Conservation (phyloP, 2,888 invertebrate genomes). For the Tricholauxania praeusta region DNA sequence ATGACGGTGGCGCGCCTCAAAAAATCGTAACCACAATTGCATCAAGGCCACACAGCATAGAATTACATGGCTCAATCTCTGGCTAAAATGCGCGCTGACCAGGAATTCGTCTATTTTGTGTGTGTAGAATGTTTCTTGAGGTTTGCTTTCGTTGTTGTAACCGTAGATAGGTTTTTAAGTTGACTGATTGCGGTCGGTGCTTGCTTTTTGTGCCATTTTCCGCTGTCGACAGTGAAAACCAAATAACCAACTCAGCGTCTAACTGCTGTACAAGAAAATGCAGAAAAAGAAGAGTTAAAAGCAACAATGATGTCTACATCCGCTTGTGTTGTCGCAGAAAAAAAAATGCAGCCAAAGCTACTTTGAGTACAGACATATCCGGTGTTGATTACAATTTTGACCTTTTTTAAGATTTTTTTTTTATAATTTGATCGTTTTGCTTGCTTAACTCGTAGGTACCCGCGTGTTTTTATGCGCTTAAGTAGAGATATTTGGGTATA, state of each 20-base stretch:
- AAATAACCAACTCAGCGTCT: not conserved
- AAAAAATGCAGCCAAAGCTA: slow-evolving; percentile 6
- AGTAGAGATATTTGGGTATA: too few relatives aligned
- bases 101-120: slow-evolving; percentile 10
- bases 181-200: slow-evolving; percentile 17
- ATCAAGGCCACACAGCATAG: slow-evolving; percentile 9
- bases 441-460: not conserved
- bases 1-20: too few relatives aligned
- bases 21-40: slow-evolving; percentile 9
- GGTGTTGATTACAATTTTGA: slow-evolving; percentile 6
- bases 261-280: too few relatives aligned
- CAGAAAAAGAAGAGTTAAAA: not conserved
- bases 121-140: not conserved
- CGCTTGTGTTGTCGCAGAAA: not conserved
- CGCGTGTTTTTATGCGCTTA: too few relatives aligned
- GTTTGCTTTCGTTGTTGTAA: not conserved
- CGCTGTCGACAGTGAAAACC: not conserved
- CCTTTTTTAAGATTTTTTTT: not conserved
- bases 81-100: not conserved
- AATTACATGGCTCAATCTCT: slow-evolving; percentile 1
- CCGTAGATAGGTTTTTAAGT: not conserved
- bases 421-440: not conserved
- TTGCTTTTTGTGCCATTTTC: too few relatives aligned
- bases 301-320: slow-evolving; percentile 5
- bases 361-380: slow-evolving; percentile 20